Evolutionary conservation across 1,140 invertebrate genomes (phyloP).

Genomic region (Orussus abietinus): DNA sequence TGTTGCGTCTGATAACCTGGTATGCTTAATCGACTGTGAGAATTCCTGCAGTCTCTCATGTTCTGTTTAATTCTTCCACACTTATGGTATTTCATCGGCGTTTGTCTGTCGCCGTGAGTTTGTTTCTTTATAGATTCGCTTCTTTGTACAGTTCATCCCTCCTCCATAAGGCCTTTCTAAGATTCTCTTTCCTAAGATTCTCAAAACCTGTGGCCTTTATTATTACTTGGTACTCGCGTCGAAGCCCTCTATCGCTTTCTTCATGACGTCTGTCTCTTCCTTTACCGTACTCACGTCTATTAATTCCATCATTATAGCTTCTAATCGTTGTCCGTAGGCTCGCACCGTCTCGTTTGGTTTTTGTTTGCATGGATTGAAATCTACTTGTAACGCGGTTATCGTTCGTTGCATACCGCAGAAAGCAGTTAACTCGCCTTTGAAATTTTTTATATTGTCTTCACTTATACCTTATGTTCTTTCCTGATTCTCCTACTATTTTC

Average conservation of each 20-base stretch:
- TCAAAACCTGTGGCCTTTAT: background rate
- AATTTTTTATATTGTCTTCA: background rate
- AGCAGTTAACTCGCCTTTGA: background rate
- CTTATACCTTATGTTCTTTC: background rate
- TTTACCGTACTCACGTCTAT: slow-evolving; percentile 1
- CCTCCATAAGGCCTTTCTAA: slow-evolving; percentile 2
- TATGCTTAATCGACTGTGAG: too few relatives aligned
- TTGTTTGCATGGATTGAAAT: slow-evolving; percentile 1
- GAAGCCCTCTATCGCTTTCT: slow-evolving; percentile 1
- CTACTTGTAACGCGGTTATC: slow-evolving; percentile 3
- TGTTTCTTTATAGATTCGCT: background rate
- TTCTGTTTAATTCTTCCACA: too few relatives aligned
- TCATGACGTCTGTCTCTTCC: background rate
- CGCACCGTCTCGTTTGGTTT: slow-evolving; percentile 1
- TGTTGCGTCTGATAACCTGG: too few relatives aligned
- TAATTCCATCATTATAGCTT: slow-evolving; percentile 5
- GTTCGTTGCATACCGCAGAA: slow-evolving; percentile 2
- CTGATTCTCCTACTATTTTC: background rate
- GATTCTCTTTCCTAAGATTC: background rate
- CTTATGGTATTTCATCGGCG: too few relatives aligned
- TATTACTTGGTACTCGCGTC: slow-evolving; percentile 2
- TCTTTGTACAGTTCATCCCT: slow-evolving; percentile 3
- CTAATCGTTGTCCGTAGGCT: slow-evolving; percentile 4
- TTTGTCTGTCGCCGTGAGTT: background rate
- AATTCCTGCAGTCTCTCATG: too few relatives aligned